Base-by-base conservation (phyloP, 1,140 invertebrate genomes). In the Psilanteris sp. region DNA sequence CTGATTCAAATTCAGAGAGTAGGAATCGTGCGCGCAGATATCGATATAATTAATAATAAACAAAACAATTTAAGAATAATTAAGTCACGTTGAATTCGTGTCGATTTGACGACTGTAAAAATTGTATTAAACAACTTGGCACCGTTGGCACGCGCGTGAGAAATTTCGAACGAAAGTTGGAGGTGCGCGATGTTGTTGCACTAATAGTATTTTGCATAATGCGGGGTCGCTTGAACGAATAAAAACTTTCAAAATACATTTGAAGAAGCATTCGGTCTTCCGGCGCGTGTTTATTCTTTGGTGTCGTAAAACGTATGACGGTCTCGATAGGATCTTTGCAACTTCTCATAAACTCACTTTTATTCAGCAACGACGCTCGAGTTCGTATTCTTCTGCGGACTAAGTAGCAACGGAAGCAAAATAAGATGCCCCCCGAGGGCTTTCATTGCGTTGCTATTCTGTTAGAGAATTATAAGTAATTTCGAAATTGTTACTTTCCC, bases 261-360 rank as follows among this genome's bases (percentile, higher is more conserved):
- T 37, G 29, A n/a, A 55, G 48, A 10, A 48, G 41, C 27, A 11
- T 43, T 70, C 54, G 54, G 14, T 61, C 14, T 43, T 61, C 46
- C 41, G 22, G 18, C 20, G 52, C 52, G 44, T 55, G 36, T 68
- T 59, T 59, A 68, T 68, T 59, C 43, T 57, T 41, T 14, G 52
- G 32, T 8, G n/a, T 34, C 32, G 64, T 50, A 57, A 70, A 70
- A 52, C 43, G 66, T 43, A 70, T 70, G 66, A 59, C 46, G 67
- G 10, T 22, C 54, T 44, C 24, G 46, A 71, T 62, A 50, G 32
- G 67, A 62, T 61, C 67, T 54, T 71, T 24, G 67, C 15, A 37
- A 71, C 37, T 61, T 61, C 54, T 71, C 54, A 44, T 71, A 71
- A 71, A 71, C 54, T 61, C 46, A 61, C 36, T 71, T 71, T 62